These are phyloP conservation scores for Anguilla megastoma DNA, from an alignment of 2,797 vertebrate genomes.

Conservation along the genomic window DNA sequence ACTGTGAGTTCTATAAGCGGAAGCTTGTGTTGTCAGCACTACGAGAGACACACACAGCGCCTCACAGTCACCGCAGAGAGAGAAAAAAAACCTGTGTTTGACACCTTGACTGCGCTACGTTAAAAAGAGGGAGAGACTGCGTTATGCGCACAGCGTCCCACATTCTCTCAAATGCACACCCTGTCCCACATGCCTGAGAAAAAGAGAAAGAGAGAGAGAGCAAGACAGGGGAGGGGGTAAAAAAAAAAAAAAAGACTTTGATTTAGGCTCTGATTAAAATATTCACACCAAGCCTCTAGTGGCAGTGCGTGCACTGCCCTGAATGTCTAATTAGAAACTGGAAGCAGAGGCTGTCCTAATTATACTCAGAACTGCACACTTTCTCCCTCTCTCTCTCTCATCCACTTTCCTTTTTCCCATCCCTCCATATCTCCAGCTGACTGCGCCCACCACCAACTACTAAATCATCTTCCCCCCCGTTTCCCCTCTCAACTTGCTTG, in stretches of 20 bases:
- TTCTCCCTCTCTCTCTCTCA: slow-evolving; percentile 36
- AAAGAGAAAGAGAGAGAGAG: slow-evolving; percentile 17
- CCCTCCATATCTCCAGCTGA: slow-evolving; percentile 24
- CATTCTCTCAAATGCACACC: slow-evolving; percentile 47
- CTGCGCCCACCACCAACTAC: not conserved
- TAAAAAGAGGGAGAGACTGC: slow-evolving; percentile 30
- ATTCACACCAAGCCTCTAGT: slow-evolving; percentile 55
- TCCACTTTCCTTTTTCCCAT: slow-evolving; percentile 21
- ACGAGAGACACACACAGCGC: not conserved
- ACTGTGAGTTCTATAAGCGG: not conserved
- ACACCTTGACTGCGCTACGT: slow-evolving; percentile 35
- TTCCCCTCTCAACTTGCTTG: slow-evolving; percentile 16
- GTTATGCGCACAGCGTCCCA: slow-evolving; percentile 47
- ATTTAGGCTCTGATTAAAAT: slow-evolving; percentile 59
- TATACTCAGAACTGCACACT: slow-evolving; percentile 45
- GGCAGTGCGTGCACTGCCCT: slow-evolving; percentile 47
- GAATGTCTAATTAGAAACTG: slow-evolving; percentile 59
- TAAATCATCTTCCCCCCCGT: slow-evolving; percentile 27
- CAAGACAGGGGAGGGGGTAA: not conserved
- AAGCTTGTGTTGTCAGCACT: slow-evolving; percentile 4
- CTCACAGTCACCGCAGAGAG: not conserved
- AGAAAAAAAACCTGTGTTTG: not conserved
- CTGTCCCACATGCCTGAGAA: slow-evolving; percentile 48
- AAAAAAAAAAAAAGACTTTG: slow-evolving; percentile 54
- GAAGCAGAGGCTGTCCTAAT: slow-evolving; percentile 52